Base-by-base conservation (phyloP, 2,797 vertebrate species). In the Schizopygopsis malacanthus region DNA sequence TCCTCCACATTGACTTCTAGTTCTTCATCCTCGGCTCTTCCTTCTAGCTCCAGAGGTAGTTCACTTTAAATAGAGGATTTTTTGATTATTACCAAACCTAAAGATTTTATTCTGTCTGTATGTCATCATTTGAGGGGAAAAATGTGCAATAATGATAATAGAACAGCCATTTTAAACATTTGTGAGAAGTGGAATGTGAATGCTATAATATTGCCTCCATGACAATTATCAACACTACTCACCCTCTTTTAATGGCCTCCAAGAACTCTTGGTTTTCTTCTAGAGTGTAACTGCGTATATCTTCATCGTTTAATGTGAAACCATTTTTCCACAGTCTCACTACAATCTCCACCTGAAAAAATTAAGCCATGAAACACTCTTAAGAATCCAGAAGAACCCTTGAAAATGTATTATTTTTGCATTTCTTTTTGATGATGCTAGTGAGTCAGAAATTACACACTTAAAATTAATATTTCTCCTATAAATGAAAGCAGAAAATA, bases 261-360 rank as follows among this genome's bases (percentile, higher is more conserved):
- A 99, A 94, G 93, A 99, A 99, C 82, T 97, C 96, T 87, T 97
- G 97, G 92, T 97, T 98, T 91, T 96, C 95, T 88, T 94, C 92
- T 61, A 95, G 87, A 10, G 94, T 39, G 82, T 99, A 99, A 92
- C 95, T 97, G 88, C 97, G 96, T 84, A 99, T 97, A 87, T 98
- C 96, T 59, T 96, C 92, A 0, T 97, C 95, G 0, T 99, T 98
- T 2, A 99, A 95, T 0, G 97, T 98, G 91, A 99, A 99, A 25
- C 98, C 98, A 0, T 99, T 97, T 93, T 98, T 98, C 97, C 98
- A 99, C 90, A 99, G 95, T 90, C 97, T 96, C 92, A 99, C 97
- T 89, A 96, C 96, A 91, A 99, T 92, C 93, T 98, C 97, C 85
- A 96, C 97, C 98, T 99, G 91, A 86, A 87, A 73, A 65, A 28